Base-by-base conservation (phyloP, 1,140 invertebrate species). In the Idris sp. region DNA sequence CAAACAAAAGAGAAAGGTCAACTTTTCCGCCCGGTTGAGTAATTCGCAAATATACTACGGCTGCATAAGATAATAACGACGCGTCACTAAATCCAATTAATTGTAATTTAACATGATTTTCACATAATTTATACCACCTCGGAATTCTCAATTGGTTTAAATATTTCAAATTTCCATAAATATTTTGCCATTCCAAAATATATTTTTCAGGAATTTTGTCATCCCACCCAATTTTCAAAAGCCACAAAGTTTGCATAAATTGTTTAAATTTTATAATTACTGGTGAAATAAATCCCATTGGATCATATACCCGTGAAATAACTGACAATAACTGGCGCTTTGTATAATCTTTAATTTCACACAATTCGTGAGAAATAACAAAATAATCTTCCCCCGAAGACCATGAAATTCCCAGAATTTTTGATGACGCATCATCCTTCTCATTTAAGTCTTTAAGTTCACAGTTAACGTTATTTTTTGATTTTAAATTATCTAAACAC, bases 341-440 rank as follows among this genome's bases (percentile, higher is more conserved):
- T 9, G 40, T 16, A 9, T 1, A 46, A 7, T 33, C 11, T 8
- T 31, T n/a, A 7, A 1, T 31, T 46, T 19, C 1, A 4, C n/a
- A n/a, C n/a, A n/a, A 0, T 16, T 46, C 8, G 8, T 28, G 22
- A 2, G 43, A 46, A 43, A 31, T 19, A 7, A 28, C 1, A 35
- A 56, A 56, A 22, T 18, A 2, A 25, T 56, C 53, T 9, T 2
- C 3, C n/a, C n/a, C 1, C 8, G 53, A 11, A n/a, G 26, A 5
- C 53, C 53, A 56, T 0, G 13, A 22, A 56, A 56, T 35, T 1
- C 53, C 53, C 26, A 56, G n/a, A 22, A 56, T 25, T 33, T 56
- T 56, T 22, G 36, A 5, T n/a, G n/a, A n/a, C n/a, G n/a, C n/a
- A n/a, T n/a, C n/a, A n/a, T n/a, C n/a, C n/a, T n/a, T n/a, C n/a